phyloP scores from a whole-genome alignment of 2,888 invertebrate species.

The Spatulosminthurus flaviceps region DNA sequence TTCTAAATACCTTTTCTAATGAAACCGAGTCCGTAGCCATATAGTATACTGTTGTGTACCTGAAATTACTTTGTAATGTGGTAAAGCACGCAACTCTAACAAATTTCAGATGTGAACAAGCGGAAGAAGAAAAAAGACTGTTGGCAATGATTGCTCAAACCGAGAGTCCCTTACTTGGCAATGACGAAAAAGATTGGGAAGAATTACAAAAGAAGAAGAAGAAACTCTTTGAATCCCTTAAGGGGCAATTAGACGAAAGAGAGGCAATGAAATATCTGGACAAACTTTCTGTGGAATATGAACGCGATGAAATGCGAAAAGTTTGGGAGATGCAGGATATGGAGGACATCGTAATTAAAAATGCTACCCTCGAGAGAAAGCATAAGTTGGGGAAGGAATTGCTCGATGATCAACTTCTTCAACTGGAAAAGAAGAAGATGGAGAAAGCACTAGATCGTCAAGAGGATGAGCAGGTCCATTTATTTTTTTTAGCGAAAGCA shows the following conservation, averaged over 20 bases:
- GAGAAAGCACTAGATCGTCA: conserved; percentile 72
- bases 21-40: conserved; percentile 66
- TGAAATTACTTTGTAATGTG: conserved; percentile 16
- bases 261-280: conserved; percentile 57
- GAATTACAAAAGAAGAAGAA: conserved; percentile 53
- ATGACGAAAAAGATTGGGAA: conserved; percentile 55
- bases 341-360: conserved; percentile 52
- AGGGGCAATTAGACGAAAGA: conserved; percentile 57
- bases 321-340: conserved; percentile 52
- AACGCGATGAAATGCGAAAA: conserved; percentile 51
- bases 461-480: conserved; percentile 65
- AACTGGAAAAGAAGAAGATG: conserved; percentile 73
- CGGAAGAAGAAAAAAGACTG: conserved; percentile 59
- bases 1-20: neutral
- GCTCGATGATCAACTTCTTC: conserved; percentile 63
- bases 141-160: conserved; percentile 56
- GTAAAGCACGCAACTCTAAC: neutral
- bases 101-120: conserved; percentile 56
- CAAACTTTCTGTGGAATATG: conserved; percentile 53
- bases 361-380: conserved; percentile 52
- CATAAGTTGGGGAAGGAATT: conserved; percentile 57
- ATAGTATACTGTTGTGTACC: too few relatives aligned
- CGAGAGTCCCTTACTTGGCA: conserved; percentile 52
- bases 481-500: too few relatives aligned
- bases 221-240: conserved; percentile 53